phyloP scores from a whole-genome alignment of 92 coral and sea anemone species.

The Paramuricea clavata region DNA sequence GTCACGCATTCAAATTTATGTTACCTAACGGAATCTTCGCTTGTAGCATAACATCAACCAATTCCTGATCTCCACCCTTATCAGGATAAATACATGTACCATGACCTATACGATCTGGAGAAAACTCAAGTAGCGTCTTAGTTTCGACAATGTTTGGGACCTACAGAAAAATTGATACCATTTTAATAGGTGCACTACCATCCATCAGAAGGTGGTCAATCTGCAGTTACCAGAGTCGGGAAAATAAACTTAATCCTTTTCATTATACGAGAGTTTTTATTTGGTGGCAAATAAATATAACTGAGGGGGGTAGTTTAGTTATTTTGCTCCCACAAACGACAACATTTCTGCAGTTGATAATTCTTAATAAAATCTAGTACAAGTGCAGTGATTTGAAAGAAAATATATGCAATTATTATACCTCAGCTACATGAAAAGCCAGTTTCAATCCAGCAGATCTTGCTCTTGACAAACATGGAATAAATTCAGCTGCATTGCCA shows the following conservation, averaged over 20 bases:
- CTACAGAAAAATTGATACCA: constrained; percentile 41
- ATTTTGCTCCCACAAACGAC: too few relatives aligned
- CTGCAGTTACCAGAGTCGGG: too few relatives aligned
- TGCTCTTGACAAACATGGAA: constrained; percentile 82
- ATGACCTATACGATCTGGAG: constrained; percentile 90
- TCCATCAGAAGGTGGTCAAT: too few relatives aligned
- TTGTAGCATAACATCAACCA: constrained; percentile 69
- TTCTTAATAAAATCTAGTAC: too few relatives aligned
- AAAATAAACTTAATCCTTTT: too few relatives aligned
- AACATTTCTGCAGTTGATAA: too few relatives aligned
- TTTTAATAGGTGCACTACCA: too few relatives aligned
- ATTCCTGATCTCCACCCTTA: constrained; percentile 80
- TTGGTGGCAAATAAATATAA: too few relatives aligned
- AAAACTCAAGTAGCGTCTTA: constrained; percentile 63
- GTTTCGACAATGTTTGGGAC: constrained; percentile 81
- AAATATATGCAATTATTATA: neutral
- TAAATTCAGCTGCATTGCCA: constrained; percentile 70
- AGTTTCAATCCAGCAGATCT: constrained; percentile 81
- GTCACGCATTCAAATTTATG: neutral
- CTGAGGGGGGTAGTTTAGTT: too few relatives aligned
- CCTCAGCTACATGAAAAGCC: constrained; percentile 93
- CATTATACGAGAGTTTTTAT: too few relatives aligned
- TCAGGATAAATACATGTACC: constrained; percentile 94
- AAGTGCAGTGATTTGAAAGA: too few relatives aligned
- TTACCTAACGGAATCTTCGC: constrained; percentile 85